Conservation (phyloP, 2,888 invertebrate species). For the Parnassius apollo region DNA sequence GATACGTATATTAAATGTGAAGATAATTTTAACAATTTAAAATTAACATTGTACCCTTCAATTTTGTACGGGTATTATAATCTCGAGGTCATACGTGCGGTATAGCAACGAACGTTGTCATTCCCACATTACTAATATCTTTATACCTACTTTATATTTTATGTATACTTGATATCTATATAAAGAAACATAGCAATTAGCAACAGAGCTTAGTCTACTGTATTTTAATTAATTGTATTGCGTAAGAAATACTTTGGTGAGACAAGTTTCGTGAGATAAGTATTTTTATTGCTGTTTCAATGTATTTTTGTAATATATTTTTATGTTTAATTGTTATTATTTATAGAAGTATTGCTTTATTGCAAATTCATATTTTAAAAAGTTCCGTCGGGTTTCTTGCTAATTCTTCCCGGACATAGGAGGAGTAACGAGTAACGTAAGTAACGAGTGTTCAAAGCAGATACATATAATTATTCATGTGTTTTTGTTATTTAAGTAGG, state of each 20-base stretch:
- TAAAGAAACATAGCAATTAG: slow-evolving; percentile 17
- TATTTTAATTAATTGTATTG: slow-evolving; percentile 10
- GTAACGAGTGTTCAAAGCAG: too few relatives aligned
- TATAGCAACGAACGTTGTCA: slow-evolving; percentile 24
- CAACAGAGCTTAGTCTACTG: slow-evolving; percentile 11
- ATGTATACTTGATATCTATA: slow-evolving; percentile 7
- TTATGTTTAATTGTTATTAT: too few relatives aligned
- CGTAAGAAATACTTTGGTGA: slow-evolving; percentile 14
- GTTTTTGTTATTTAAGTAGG: too few relatives aligned
- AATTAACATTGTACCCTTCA: slow-evolving; percentile 20
- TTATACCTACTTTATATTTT: background rate
- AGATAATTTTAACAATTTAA: slow-evolving; percentile 17
- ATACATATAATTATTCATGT: too few relatives aligned
- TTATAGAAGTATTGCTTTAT: too few relatives aligned
- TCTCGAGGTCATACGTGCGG: slow-evolving; percentile 21
- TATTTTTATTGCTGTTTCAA: background rate
- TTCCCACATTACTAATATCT: slow-evolving; percentile 1
- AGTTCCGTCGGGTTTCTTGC: too few relatives aligned
- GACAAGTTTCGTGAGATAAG: background rate
- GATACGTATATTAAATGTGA: slow-evolving; percentile 8
- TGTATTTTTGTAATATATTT: background rate
- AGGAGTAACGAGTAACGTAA: too few relatives aligned
- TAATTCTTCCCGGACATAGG: too few relatives aligned
- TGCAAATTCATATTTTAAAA: too few relatives aligned
- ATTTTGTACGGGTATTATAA: slow-evolving; percentile 25